Evolutionary conservation across 37 sponge, comb jelly and placozoan genomes (phyloP).

Genomic region (Halichondria panicea): DNA sequence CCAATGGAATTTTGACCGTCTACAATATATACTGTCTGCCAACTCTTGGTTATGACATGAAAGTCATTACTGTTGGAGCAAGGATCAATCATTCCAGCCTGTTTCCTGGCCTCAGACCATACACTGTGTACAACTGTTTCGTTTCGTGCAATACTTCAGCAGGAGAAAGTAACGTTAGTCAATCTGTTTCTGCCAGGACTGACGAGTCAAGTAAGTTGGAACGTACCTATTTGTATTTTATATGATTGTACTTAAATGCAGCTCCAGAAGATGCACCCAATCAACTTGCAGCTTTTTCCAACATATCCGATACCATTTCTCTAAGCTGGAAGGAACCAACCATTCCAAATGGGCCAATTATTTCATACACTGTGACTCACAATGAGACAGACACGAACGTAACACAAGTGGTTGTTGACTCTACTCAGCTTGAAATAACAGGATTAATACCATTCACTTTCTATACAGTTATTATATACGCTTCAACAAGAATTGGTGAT

Average conservation of each 20-base stretch:
- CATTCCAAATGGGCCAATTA: slow-evolving; percentile 1
- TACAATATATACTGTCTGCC: slow-evolving; percentile 3
- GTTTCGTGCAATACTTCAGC: slow-evolving; percentile 9
- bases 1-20: not conserved
- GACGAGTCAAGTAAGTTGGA: slow-evolving; percentile 1
- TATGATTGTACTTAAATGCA: not conserved
- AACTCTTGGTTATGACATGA: not conserved
- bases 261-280: not conserved
- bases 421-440: no score
- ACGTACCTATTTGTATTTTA: not conserved
- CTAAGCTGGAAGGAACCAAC: not conserved
- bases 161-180: slow-evolving; percentile 4
- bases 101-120: slow-evolving; percentile 8
- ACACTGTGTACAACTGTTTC: not conserved
- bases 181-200: not conserved
- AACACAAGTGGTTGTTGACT: no score
- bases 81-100: not conserved
- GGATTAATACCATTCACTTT: no score
- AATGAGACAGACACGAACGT: no score
- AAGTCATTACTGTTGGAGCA: not conserved
- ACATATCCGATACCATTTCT: not conserved
- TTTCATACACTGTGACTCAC: slow-evolving; percentile 1
- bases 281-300: not conserved
- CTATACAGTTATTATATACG: no score
- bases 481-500: no score